Base-by-base conservation (phyloP, 1,140 invertebrate genomes). In the Panagrolaimus sp. region DNA sequence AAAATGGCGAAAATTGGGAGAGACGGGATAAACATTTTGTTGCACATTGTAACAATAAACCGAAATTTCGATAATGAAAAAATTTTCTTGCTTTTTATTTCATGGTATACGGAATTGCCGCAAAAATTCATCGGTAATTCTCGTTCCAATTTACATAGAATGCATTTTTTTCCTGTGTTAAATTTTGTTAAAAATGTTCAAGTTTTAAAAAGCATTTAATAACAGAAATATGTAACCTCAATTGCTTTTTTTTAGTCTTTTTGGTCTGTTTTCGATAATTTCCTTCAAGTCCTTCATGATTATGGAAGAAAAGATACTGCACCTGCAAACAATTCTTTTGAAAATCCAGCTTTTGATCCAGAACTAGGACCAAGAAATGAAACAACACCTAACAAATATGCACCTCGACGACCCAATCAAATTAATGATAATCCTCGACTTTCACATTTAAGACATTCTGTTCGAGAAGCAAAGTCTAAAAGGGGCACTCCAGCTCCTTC, bases 251-350 rank as follows among this genome's bases (percentile, higher is more conserved):
- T 69, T 31, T 38, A 69, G 67, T 25, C 14, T 9, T 69, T 69
- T 25, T 66, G 42, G 42, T n/a, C 13, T 20, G 23, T 38, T 20
- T 69, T 69, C 65, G 67, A 69, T 14, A 16, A 42, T 14, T 69
- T 69, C 25, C 67, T 69, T 42, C 67, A 42, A 45, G 65, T 69
- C 11, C 57, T 69, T 9, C 67, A 69, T 25, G 63, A 69, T 13
- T 23, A 69, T 43, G 67, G 67, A 45, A 13, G 43, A 13, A 45
- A 69, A 51, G 65, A 67, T n/a, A 25, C 11, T 57, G 13, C 57
- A 0, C 16, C n/a, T 5, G 42, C 67, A 11, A 20, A 20, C 1
- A 23, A 64, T 5, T 66, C 53, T 14, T 69, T 69, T 43, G 67
- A 66, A 8, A 69, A 69, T 66, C 67, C 67, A 0, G 45, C 63